phyloP scores from a whole-genome alignment of 2,888 invertebrate genomes.

The Stegophylla sp. region DNA sequence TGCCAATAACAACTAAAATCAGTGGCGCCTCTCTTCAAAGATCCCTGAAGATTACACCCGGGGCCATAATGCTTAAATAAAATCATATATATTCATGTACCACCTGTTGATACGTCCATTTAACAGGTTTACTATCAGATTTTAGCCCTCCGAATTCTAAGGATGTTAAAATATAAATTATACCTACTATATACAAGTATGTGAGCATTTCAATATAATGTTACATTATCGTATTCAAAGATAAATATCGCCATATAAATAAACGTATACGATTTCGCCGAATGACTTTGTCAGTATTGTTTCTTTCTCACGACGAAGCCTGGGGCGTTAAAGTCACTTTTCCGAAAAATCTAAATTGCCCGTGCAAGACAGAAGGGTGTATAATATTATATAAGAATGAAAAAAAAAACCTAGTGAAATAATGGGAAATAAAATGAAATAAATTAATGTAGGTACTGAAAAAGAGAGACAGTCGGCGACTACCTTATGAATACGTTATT shows the following conservation, averaged over 20 bases:
- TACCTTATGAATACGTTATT: slow-evolving; percentile 47
- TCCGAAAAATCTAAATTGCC: slow-evolving; percentile 43
- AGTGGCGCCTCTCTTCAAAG: slow-evolving; percentile 48
- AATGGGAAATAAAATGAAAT: slow-evolving; percentile 51
- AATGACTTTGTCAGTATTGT: slow-evolving; percentile 36
- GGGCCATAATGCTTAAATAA: slow-evolving; percentile 7
- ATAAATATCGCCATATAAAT: slow-evolving; percentile 33
- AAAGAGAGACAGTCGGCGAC: slow-evolving; percentile 3
- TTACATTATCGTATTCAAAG: slow-evolving; percentile 6
- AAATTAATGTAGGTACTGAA: slow-evolving; percentile 33
- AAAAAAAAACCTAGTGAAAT: slow-evolving; percentile 35
- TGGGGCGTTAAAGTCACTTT: slow-evolving; percentile 59
- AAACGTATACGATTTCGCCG: slow-evolving; percentile 29
- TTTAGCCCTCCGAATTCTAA: slow-evolving; percentile 13
- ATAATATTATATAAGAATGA: slow-evolving; percentile 13
- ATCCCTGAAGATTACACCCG: slow-evolving; percentile 19
- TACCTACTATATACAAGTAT: background rate
- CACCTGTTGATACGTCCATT: slow-evolving; percentile 48
- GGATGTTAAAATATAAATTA: slow-evolving; percentile 13
- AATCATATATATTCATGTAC: background rate
- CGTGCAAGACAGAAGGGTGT: slow-evolving; percentile 5
- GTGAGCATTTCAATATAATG: slow-evolving; percentile 9
- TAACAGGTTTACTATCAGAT: slow-evolving; percentile 43
- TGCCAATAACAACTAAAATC: slow-evolving; percentile 45
- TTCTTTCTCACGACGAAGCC: slow-evolving; percentile 49